Conservation (phyloP, 2,113 vertebrate species). For the Meleagris gallopavo region DNA sequence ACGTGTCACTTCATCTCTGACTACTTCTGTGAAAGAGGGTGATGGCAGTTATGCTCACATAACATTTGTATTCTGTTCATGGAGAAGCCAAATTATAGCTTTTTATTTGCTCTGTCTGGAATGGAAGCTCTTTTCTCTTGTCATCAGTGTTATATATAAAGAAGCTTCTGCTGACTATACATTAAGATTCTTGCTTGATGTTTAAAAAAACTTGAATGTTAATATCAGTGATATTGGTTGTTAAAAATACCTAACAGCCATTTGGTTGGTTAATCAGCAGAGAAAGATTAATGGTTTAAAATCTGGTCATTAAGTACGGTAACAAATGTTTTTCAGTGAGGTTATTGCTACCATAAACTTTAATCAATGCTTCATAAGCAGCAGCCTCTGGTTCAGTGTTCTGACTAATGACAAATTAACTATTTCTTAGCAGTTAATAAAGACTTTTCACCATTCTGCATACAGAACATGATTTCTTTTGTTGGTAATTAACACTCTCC, state of each 20-base stretch:
- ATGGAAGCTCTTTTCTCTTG: slow-evolving; percentile 9
- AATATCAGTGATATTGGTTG: slow-evolving; percentile 55
- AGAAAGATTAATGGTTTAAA: slow-evolving; percentile 76
- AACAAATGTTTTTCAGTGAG: slow-evolving; percentile 75
- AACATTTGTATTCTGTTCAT: neutral
- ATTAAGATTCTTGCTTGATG: slow-evolving; percentile 58
- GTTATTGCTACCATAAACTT: slow-evolving; percentile 78
- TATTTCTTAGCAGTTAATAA: slow-evolving; percentile 81
- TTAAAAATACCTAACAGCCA: slow-evolving; percentile 71
- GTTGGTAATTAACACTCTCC: slow-evolving; percentile 33
- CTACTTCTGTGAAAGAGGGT: neutral
- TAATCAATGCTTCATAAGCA: slow-evolving; percentile 73
- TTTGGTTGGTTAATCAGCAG: slow-evolving; percentile 73
- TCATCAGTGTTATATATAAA: slow-evolving; percentile 48
- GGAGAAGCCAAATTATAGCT: slow-evolving; percentile 32
- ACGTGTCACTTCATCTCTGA: neutral
- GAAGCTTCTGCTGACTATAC: slow-evolving; percentile 39
- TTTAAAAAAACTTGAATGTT: slow-evolving; percentile 69
- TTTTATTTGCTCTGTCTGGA: slow-evolving; percentile 29
- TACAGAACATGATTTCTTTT: slow-evolving; percentile 62
- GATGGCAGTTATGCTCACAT: neutral
- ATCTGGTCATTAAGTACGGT: slow-evolving; percentile 74
- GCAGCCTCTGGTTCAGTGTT: slow-evolving; percentile 63
- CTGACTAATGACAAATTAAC: slow-evolving; percentile 79
- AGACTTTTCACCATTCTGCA: slow-evolving; percentile 73